Conservation (phyloP, 2,888 invertebrate species). For the Sphaerophoria taeniata region DNA sequence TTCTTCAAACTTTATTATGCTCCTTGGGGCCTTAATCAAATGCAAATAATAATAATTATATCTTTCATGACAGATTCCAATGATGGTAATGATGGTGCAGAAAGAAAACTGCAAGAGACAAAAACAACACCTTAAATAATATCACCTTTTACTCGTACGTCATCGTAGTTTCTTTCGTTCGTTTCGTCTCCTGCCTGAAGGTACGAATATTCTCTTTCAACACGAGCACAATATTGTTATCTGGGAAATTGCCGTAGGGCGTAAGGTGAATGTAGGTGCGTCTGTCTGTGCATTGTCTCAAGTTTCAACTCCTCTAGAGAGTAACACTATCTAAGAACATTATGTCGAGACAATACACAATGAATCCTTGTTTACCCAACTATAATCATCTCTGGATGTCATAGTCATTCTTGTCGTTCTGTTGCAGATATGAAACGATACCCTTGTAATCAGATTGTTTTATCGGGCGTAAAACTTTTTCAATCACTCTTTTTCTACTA, state of each 20-base stretch:
- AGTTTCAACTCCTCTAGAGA: not conserved
- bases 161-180: slow-evolving; percentile 7
- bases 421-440: slow-evolving; percentile 3
- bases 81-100: slow-evolving; percentile 17
- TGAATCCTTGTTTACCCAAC: slow-evolving; percentile 43
- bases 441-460: slow-evolving; percentile 47
- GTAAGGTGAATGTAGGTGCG: not conserved
- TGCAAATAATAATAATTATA: slow-evolving; percentile 26
- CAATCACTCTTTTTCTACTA: slow-evolving; percentile 38
- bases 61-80: not conserved
- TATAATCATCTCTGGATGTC: slow-evolving; percentile 13
- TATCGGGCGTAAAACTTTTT: slow-evolving; percentile 62
- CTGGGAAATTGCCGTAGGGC: slow-evolving; percentile 2
- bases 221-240: slow-evolving; percentile 24
- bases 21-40: not conserved
- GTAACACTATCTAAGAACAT: too few species aligned
- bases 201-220: slow-evolving; percentile 9
- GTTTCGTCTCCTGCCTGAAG: not conserved
- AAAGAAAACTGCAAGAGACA: not conserved
- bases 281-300: slow-evolving; percentile 6
- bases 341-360: slow-evolving; percentile 27
- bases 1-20: not conserved
- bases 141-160: not conserved
- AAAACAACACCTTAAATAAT: not conserved
- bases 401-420: not conserved